Conservation (phyloP, 2,888 invertebrate genomes). For the Synergus japonicus region DNA sequence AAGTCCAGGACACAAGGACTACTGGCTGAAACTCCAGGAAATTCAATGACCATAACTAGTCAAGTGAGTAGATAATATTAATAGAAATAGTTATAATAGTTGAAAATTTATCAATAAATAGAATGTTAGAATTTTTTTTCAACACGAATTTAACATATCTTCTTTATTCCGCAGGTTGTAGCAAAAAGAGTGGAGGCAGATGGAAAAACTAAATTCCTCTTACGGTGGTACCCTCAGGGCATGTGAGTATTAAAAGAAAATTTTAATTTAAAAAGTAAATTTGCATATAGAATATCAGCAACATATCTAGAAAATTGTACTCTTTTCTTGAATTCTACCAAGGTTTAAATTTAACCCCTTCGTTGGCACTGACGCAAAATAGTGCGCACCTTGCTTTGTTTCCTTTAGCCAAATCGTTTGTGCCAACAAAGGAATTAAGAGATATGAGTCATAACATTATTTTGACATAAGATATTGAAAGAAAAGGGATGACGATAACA, state of each 20-base stretch:
- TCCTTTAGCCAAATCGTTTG: too few relatives aligned
- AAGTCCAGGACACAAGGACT: conserved; percentile 81
- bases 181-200: conserved; percentile 83
- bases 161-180: conserved; percentile 78
- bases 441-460: too few relatives aligned
- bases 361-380: too few relatives aligned
- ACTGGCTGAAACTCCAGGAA: conserved; percentile 82
- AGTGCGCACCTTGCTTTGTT: too few relatives aligned
- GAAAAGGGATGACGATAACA: not conserved
- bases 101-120: not conserved
- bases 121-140: not conserved
- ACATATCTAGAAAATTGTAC: too few relatives aligned
- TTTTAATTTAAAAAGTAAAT: not conserved
- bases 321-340: too few relatives aligned
- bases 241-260: conserved; percentile 84
- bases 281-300: too few relatives aligned
- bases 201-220: conserved; percentile 85
- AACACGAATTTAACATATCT: conserved; percentile 6
- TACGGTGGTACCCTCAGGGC: conserved; percentile 90
- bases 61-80: conserved; percentile 76
- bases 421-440: too few relatives aligned
- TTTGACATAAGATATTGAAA: not conserved
- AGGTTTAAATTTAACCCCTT: too few relatives aligned
- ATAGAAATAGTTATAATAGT: not conserved
- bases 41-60: conserved; percentile 86